A percentile compares a stretch with the other conserved stretches of the same genome.
Evolutionary conservation across 2,797 vertebrate species (phyloP).

Genomic region (Yasuhikotakia modesta): DNA sequence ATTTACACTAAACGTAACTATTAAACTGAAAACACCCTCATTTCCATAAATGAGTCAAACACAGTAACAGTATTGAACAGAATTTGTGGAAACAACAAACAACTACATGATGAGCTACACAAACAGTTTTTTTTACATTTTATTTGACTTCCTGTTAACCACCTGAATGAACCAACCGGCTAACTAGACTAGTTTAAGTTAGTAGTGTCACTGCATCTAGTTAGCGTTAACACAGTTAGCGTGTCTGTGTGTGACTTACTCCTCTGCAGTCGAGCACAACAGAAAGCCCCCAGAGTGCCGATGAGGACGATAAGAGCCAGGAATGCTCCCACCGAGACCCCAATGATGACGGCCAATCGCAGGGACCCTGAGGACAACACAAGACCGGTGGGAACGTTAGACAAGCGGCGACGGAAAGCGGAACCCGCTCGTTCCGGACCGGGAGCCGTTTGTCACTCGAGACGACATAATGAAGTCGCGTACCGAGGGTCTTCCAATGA

Average conservation of each 20-base stretch:
- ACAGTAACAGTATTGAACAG: neutral
- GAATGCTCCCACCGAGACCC: slow-evolving; percentile 94
- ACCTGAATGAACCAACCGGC: neutral
- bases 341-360: slow-evolving; percentile 98
- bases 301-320: slow-evolving; percentile 95
- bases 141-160: neutral
- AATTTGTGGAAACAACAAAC: too few species aligned
- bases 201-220: neutral
- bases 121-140: neutral
- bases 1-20: neutral
- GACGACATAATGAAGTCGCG: slow-evolving; percentile 43
- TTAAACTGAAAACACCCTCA: neutral
- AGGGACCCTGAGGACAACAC: slow-evolving; percentile 86
- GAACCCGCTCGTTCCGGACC: neutral
- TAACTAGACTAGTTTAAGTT: neutral
- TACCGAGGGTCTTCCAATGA: slow-evolving; percentile 15
- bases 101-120: neutral
- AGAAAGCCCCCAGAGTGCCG: slow-evolving; percentile 97
- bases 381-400: slow-evolving; percentile 53
- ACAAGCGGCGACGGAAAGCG: slow-evolving; percentile 40
- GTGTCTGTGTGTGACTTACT: slow-evolving; percentile 78
- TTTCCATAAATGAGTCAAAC: neutral
- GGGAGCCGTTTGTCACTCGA: slow-evolving; percentile 45
- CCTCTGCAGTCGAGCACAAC: slow-evolving; percentile 96
- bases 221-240: slow-evolving; percentile 14